Evolutionary conservation across 1,140 invertebrate genomes (phyloP).

Genomic region (Venturia canescens): DNA sequence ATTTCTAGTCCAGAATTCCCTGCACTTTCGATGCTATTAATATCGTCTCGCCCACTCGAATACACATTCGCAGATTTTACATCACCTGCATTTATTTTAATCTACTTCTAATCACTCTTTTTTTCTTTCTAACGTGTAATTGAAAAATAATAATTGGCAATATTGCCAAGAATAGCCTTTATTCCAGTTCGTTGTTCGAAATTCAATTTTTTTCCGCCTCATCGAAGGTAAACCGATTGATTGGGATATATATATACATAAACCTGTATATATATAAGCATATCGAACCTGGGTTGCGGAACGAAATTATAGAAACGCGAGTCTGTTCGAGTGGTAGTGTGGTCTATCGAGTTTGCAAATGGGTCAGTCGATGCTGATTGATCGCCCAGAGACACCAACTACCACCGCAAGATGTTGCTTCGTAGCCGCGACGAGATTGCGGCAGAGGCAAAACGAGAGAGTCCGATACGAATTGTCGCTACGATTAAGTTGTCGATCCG

Average conservation of each 20-base stretch:
- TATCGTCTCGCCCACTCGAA: too few species aligned
- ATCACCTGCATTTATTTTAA: background rate
- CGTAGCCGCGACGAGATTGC: conserved; percentile 20
- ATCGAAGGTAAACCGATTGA: conserved; percentile 18
- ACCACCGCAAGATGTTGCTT: conserved; percentile 37
- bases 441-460: background rate
- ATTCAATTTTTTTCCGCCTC: background rate
- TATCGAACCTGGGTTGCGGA: background rate
- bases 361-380: conserved; percentile 40
- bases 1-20: too few species aligned
- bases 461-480: conserved; percentile 30
- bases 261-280: background rate
- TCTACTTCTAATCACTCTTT: background rate
- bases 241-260: too few species aligned
- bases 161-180: background rate
- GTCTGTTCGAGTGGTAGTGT: background rate
- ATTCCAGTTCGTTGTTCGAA: background rate
- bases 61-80: too few species aligned
- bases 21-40: too few species aligned
- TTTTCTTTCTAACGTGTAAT: background rate
- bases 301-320: background rate
- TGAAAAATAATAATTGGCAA: conserved; percentile 3
- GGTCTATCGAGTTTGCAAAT: conserved; percentile 37
- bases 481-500: conserved; percentile 33
- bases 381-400: conserved; percentile 20